Evolutionary conservation across 2,888 invertebrate species (phyloP), one percentile per base, ranked within the genome.

Genomic region (Coronaproctus castanopsis): DNA sequence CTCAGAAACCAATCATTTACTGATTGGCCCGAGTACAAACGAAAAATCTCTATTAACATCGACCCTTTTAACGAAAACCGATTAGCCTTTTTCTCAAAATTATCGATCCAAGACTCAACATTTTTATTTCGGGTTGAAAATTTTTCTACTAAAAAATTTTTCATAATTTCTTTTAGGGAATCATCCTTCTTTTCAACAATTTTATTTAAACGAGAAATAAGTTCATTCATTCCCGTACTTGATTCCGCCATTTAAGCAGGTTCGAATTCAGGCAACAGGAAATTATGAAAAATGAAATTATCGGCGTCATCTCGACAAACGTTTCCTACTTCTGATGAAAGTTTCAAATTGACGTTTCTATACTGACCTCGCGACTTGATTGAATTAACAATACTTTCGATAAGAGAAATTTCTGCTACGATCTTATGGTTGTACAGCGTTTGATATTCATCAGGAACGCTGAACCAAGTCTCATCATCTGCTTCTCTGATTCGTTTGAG

Each of bases 311-410:
- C 36, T 57, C 56, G 48, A 22, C 56, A 59, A 20, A 20, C 10
- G 14, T 57, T 22, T 50, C 56, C 59, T 19, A 59, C 50, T 36
- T 59, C 59, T 24, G 57, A 3, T 3, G 59, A 55, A 55, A 59
- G 50, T 19, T 50, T 59, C 50, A 54, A 50, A 50, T 59, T 58
- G 2, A 59, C 50, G 3, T 55, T 59, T 18, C 56, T 21, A 59
- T 49, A 59, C 59, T 59, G 56, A 57, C 59, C 59, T 59, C 59
- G 55, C 21, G n/a, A n/a, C 21, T 57, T 57, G 57, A 57, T 57
- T n/a, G 55, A 57, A 54, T 3, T 57, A 8, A 57, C 56, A 22
- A 55, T 55, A 36, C 19, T 57, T 21, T 55, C 56, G 22, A 55
- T n/a, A 22, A 23, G 21, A 5, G 57, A 21, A 5, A 57, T 21